Evolutionary conservation across 2,113 vertebrate genomes (phyloP).

Genomic region (Gobius niger): DNA sequence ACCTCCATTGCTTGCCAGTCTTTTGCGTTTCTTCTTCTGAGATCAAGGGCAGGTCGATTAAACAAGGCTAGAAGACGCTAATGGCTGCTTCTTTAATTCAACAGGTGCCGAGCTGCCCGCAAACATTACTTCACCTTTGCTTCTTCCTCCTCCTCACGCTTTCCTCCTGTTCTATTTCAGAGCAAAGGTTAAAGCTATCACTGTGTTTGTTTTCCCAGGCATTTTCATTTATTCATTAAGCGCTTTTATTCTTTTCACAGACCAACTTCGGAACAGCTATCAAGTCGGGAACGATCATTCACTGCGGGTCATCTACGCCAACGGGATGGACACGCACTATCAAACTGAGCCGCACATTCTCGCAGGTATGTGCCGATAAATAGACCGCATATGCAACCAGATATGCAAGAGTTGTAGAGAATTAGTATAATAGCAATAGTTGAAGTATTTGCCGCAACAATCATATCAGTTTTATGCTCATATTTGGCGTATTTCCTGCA

Average conservation of each 20-base stretch:
- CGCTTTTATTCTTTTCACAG: slow-evolving; percentile 65
- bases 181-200: neutral
- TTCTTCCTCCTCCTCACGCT: slow-evolving; percentile 5
- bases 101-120: slow-evolving; percentile 22
- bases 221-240: neutral
- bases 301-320: slow-evolving; percentile 91
- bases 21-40: slow-evolving; percentile 24
- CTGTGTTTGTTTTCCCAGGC: neutral
- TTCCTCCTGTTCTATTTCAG: neutral
- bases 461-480: too few relatives aligned
- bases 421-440: neutral
- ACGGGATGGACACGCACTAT: slow-evolving; percentile 93
- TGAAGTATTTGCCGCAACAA: neutral
- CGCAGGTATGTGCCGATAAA: slow-evolving; percentile 67
- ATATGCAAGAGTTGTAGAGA: too few relatives aligned
- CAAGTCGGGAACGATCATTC: slow-evolving; percentile 94
- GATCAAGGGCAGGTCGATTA: slow-evolving; percentile 52
- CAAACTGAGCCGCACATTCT: slow-evolving; percentile 95
- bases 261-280: slow-evolving; percentile 95
- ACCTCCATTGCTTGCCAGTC: too few relatives aligned
- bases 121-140: slow-evolving; percentile 19
- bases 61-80: slow-evolving; percentile 37
- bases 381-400: neutral
- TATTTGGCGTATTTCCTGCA: too few relatives aligned
- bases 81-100: slow-evolving; percentile 41